Conservation (phyloP, 2,113 vertebrate genomes). For the Ellobius talpinus region DNA sequence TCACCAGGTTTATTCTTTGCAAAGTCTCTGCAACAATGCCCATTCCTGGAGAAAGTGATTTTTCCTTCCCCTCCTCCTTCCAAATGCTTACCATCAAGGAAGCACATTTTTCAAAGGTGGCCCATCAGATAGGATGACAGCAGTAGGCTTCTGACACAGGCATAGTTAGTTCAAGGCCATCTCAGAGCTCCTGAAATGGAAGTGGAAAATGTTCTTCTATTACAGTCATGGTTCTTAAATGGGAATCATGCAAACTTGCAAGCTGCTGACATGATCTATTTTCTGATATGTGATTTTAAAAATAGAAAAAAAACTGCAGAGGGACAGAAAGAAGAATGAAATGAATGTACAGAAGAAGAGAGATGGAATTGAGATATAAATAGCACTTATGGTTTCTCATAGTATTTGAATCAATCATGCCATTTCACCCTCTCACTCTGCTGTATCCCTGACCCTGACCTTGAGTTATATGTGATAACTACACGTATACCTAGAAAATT, state of each 20-base stretch:
- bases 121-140: not conserved
- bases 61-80: not conserved
- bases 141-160: not conserved
- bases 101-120: constrained; percentile 18
- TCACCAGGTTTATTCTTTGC: constrained; percentile 25
- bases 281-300: constrained; percentile 46
- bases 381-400: not conserved
- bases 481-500: not conserved
- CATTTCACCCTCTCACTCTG: not conserved
- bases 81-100: not conserved
- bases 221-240: constrained; percentile 53
- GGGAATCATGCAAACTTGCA: constrained; percentile 56
- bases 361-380: not conserved
- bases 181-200: constrained; percentile 2
- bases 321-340: not conserved
- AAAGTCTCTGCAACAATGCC: not conserved
- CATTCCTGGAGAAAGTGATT: not conserved
- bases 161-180: not conserved
- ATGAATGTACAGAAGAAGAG: not conserved
- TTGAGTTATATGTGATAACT: not conserved
- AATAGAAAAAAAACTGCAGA: constrained; percentile 5
- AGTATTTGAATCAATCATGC: not conserved
- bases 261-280: constrained; percentile 36
- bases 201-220: constrained; percentile 29
- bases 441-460: not conserved